Conservation (phyloP, 2,888 invertebrate genomes). For the Allacma fusca region DNA sequence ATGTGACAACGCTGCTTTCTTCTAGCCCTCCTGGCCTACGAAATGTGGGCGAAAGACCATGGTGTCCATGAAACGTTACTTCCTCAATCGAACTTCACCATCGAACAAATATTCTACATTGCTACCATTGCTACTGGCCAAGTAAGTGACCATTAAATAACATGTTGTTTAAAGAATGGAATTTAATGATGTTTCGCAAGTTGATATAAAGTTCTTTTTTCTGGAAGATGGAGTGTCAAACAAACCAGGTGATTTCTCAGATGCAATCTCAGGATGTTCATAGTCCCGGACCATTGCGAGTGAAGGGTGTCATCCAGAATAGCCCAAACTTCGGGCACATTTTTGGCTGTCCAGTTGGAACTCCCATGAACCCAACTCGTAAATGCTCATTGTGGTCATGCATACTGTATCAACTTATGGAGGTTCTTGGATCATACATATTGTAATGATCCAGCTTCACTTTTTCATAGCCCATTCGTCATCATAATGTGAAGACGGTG, state of each 20-base stretch:
- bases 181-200: no score
- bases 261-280: no score
- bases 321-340: slow-evolving; percentile 63
- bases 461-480: no score
- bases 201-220: no score
- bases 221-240: no score
- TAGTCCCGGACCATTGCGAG: slow-evolving; percentile 64
- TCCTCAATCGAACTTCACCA: slow-evolving; percentile 63
- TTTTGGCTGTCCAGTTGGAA: slow-evolving; percentile 63
- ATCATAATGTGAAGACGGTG: no score
- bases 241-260: no score
- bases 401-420: background rate
- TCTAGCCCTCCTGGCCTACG: slow-evolving; percentile 62
- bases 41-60: slow-evolving; percentile 62
- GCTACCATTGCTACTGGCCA: slow-evolving; percentile 63
- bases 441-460: no score
- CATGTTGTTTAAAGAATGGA: no score
- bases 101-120: slow-evolving; percentile 64
- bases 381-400: slow-evolving; percentile 64
- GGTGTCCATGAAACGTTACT: slow-evolving; percentile 59
- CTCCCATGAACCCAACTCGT: slow-evolving; percentile 64
- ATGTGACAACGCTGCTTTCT: slow-evolving; percentile 64
- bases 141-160: background rate
- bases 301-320: slow-evolving; percentile 63
- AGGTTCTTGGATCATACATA: no score